phyloP scores from a whole-genome alignment of 2,113 vertebrate species.

The Pangasianodon gigas region DNA sequence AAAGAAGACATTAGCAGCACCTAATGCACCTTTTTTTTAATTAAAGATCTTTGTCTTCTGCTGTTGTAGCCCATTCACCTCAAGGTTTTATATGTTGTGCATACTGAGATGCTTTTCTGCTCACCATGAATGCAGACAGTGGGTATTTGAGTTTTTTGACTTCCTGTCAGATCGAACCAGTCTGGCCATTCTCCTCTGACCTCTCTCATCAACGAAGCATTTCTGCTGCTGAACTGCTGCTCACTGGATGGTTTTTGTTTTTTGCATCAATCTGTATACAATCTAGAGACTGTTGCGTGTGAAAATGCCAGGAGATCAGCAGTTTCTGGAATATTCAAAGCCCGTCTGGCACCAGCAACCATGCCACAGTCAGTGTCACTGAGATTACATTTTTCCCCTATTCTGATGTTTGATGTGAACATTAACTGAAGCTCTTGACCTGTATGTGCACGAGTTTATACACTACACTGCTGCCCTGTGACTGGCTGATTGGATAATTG shows the following conservation, averaged over 20 bases:
- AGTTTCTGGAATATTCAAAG: neutral
- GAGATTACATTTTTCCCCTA: neutral
- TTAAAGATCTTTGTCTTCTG: neutral
- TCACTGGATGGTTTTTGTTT: neutral
- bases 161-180: neutral
- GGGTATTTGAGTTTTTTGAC: neutral
- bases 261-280: neutral
- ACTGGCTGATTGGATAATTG: neutral
- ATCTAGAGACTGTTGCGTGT: neutral
- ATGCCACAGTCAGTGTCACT: neutral
- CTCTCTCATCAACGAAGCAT: neutral
- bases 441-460: neutral
- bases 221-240: neutral
- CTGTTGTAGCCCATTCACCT: neutral
- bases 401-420: neutral
- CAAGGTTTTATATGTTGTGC: neutral
- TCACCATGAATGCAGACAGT: neutral
- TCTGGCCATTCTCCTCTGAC: neutral
- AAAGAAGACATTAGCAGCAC: neutral
- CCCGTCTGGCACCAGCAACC: neutral
- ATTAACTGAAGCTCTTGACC: neutral
- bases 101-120: neutral
- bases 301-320: neutral
- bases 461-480: neutral
- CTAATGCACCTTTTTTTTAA: neutral